Percentiles rank a stretch among this genome's conserved stretches.
Evolutionary conservation across 2,113 vertebrate genomes (phyloP).

Genomic region (Albula glossodonta): DNA sequence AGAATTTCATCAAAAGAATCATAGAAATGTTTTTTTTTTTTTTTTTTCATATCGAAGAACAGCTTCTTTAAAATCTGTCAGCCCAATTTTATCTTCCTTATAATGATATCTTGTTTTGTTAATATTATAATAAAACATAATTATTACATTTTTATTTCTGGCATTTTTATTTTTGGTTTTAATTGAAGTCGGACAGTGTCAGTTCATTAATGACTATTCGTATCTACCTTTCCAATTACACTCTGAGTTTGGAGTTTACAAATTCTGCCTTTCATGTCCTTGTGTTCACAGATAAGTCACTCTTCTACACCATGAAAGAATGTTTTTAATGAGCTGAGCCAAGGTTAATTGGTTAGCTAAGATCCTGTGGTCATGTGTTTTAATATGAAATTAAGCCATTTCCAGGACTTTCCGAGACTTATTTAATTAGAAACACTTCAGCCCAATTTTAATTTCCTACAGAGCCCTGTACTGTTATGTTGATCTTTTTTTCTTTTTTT

Average conservation of each 20-base stretch:
- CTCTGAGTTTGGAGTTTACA: slow-evolving; percentile 79
- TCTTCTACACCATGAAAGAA: slow-evolving; percentile 71
- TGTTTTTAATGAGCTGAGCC: slow-evolving; percentile 77
- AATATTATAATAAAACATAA: slow-evolving; percentile 10
- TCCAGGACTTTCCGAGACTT: slow-evolving; percentile 68
- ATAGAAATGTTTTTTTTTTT: background rate
- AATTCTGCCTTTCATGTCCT: slow-evolving; percentile 75
- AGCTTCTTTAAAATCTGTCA: background rate
- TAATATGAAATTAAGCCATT: slow-evolving; percentile 74
- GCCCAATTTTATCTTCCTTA: background rate
- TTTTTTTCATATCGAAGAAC: background rate
- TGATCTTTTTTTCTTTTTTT: slow-evolving; percentile 17
- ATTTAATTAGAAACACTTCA: slow-evolving; percentile 78
- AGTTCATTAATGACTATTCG: slow-evolving; percentile 63
- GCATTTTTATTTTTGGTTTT: slow-evolving; percentile 54
- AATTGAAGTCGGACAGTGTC: slow-evolving; percentile 60
- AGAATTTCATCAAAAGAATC: background rate
- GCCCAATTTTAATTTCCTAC: slow-evolving; percentile 63
- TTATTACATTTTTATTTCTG: slow-evolving; percentile 41
- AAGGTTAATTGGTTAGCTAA: slow-evolving; percentile 77
- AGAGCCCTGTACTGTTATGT: slow-evolving; percentile 29
- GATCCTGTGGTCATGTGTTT: slow-evolving; percentile 72
- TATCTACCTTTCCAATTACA: slow-evolving; percentile 87
- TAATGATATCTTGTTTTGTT: background rate
- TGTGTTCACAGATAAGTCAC: slow-evolving; percentile 68